phyloP scores from a whole-genome alignment of 1,140 invertebrate genomes.

The Galleria mellonella region DNA sequence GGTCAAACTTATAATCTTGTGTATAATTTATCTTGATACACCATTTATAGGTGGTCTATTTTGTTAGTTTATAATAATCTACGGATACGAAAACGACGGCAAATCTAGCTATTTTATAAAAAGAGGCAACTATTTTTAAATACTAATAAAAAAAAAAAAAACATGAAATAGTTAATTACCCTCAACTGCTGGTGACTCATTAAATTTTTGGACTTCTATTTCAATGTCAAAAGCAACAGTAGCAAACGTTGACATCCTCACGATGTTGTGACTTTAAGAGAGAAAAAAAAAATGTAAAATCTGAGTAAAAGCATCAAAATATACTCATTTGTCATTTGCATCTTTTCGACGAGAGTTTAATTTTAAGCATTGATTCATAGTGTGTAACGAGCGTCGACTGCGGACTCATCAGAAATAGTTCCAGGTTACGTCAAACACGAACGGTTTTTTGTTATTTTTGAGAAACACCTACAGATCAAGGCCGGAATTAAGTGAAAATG shows the following conservation, averaged over 20 bases:
- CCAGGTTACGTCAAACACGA: constrained; percentile 48
- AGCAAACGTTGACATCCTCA: constrained; percentile 24
- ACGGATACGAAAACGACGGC: too few species aligned
- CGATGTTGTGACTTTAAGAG: neutral
- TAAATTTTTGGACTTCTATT: constrained; percentile 37
- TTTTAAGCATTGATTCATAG: constrained; percentile 64
- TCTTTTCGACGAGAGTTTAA: constrained; percentile 38
- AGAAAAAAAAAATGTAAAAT: constrained; percentile 7
- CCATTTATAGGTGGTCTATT: too few species aligned
- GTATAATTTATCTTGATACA: too few species aligned
- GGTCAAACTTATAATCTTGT: too few species aligned
- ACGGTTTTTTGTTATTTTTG: constrained; percentile 32
- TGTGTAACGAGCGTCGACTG: constrained; percentile 15
- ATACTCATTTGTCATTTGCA: constrained; percentile 42
- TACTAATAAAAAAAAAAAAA: neutral
- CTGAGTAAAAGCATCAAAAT: constrained; percentile 13
- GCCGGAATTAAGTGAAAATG: constrained; percentile 13
- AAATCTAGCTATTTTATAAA: too few species aligned
- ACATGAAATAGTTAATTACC: constrained; percentile 34
- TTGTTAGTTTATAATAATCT: too few species aligned
- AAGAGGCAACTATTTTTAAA: too few species aligned
- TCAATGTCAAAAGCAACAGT: constrained; percentile 45
- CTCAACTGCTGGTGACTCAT: constrained; percentile 22
- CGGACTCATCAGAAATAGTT: constrained; percentile 52
- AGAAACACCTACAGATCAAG: constrained; percentile 18